Conservation (phyloP, 2,888 invertebrate genomes). For the Dasysyrphus albostriatus region DNA sequence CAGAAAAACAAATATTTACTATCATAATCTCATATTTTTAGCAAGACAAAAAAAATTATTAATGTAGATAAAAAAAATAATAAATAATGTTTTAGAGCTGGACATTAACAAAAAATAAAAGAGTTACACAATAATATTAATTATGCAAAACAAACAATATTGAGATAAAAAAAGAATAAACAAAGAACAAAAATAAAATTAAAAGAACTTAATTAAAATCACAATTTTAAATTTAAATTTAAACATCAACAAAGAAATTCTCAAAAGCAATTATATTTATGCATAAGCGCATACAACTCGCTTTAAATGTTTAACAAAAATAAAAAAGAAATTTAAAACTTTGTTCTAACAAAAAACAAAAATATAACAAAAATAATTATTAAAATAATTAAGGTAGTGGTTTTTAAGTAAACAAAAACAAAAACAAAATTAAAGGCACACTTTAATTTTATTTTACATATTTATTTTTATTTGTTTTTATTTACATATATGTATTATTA, state of each 20-base stretch:
- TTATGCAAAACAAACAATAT: conserved; percentile 32
- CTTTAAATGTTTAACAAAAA: conserved; percentile 63
- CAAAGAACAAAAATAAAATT: conserved; percentile 10
- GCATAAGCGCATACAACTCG: conserved; percentile 53
- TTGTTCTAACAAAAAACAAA: conserved; percentile 18
- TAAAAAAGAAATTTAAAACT: conserved; percentile 30
- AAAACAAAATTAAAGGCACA: conserved; percentile 9
- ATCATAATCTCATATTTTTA: conserved; percentile 58
- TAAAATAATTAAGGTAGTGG: conserved; percentile 7
- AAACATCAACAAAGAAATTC: conserved; percentile 16
- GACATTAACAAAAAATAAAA: background rate
- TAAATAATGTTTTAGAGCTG: conserved; percentile 59
- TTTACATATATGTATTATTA: background rate
- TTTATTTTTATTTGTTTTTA: background rate
- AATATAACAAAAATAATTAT: background rate
- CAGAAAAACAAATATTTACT: conserved; percentile 55
- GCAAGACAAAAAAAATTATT: conserved; percentile 9
- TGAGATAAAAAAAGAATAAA: background rate
- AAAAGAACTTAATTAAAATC: conserved; percentile 23
- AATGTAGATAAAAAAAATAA: conserved; percentile 45
- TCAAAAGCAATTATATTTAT: conserved; percentile 52
- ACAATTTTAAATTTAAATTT: conserved; percentile 31
- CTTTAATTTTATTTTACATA: background rate
- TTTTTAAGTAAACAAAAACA: background rate
- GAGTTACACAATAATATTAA: background rate